phyloP scores from a whole-genome alignment of 2,113 vertebrate species.

The Vombatus ursinus region DNA sequence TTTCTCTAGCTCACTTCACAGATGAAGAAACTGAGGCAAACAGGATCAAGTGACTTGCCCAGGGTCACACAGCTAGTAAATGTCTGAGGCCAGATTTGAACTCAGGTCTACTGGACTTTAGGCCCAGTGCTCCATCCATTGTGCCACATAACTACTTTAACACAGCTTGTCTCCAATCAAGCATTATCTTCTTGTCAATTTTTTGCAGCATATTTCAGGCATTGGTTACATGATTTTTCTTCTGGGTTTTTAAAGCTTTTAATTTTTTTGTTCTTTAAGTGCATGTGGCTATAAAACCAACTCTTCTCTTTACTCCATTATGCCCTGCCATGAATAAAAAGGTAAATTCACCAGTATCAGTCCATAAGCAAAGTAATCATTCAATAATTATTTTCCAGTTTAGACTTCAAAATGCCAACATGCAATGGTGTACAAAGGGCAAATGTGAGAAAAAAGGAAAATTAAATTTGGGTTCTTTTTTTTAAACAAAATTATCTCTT shows the following conservation, averaged over 20 bases:
- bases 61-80: too few species aligned
- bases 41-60: too few species aligned
- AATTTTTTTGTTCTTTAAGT: neutral
- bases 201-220: neutral
- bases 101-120: too few species aligned
- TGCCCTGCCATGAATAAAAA: neutral
- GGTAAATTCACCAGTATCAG: accelerated
- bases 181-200: neutral
- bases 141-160: too few species aligned
- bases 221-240: neutral
- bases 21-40: too few species aligned
- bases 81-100: too few species aligned
- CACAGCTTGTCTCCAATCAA: neutral
- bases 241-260: neutral
- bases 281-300: neutral
- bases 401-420: neutral
- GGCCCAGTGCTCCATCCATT: too few species aligned
- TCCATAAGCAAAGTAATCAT: neutral
- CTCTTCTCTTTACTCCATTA: neutral
- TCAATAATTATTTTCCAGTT: neutral
- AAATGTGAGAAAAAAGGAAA: conserved; percentile 39
- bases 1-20: too few species aligned
- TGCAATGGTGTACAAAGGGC: neutral
- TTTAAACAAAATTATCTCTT: conserved; percentile 49
- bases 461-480: conserved; percentile 52